Conservation (phyloP, 2,797 vertebrate genomes). For the Cirrhinus molitorella region DNA sequence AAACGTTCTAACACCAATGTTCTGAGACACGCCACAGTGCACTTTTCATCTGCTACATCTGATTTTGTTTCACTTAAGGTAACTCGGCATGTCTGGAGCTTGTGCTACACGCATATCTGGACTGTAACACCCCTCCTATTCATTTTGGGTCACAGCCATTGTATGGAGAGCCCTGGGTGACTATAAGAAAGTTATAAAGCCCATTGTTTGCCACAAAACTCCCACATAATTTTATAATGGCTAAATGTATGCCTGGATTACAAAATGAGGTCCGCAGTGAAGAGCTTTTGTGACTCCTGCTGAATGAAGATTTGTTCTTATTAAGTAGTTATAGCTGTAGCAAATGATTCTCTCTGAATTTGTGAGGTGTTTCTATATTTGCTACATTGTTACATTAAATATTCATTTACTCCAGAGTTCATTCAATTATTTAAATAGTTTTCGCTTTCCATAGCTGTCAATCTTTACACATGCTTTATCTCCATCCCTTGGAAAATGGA, state of each 20-base stretch:
- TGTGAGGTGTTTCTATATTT: conserved; percentile 4
- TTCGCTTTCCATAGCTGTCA: conserved; percentile 24
- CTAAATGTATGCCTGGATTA: conserved; percentile 8
- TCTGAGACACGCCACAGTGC: conserved; percentile 19
- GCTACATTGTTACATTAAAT: conserved; percentile 18
- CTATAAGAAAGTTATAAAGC: background rate
- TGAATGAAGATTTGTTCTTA: background rate
- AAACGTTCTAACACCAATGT: conserved; percentile 17
- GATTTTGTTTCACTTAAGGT: conserved; percentile 19
- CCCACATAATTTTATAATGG: background rate
- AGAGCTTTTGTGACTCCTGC: background rate
- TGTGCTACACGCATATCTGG: conserved; percentile 15
- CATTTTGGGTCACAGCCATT: background rate
- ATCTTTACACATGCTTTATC: background rate
- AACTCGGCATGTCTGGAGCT: conserved; percentile 9
- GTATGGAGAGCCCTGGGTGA: background rate
- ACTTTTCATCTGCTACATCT: conserved; percentile 9
- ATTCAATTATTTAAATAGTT: conserved; percentile 30
- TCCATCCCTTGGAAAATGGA: background rate
- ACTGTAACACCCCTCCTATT: background rate
- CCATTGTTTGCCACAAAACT: background rate
- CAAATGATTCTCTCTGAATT: conserved; percentile 16
- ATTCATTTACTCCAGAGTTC: background rate
- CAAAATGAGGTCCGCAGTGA: background rate
- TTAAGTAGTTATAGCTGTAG: background rate